Base-by-base conservation (phyloP, 1,140 invertebrate genomes). In the Drosophila eugracilis region DNA sequence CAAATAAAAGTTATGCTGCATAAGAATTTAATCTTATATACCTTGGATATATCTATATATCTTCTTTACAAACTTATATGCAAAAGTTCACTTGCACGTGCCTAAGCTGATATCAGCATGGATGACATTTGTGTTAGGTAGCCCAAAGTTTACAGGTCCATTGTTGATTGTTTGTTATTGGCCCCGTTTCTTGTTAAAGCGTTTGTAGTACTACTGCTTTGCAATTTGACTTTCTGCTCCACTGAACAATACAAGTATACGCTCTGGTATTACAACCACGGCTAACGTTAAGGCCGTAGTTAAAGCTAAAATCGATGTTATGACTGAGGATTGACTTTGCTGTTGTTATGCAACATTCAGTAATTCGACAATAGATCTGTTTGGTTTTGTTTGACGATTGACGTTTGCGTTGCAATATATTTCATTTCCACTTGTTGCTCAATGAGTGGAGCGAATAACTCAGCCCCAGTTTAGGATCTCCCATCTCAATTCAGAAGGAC, bases 61-160 rank as follows among this genome's bases (percentile, higher is more conserved):
- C n/a, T n/a, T n/a, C n/a, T n/a, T n/a, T n/a, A n/a, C n/a, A n/a
- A n/a, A n/a, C n/a, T n/a, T n/a, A n/a, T n/a, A n/a, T n/a, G n/a
- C n/a, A n/a, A n/a, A n/a, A n/a, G n/a, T n/a, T n/a, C n/a, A n/a
- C n/a, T n/a, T n/a, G n/a, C 83, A 88, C 84, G 84, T 88, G 78
- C 78, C 83, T 75, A 60, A 62, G 47, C 62, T 17, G 55, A 54
- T 41, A 49, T 49, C 47, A 32, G 37, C 53, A 47, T 41, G 49
- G 59, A 74, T 88, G 83, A 85, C 63, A 85, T 86, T 84, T 84
- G 66, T 86, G 80, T 81, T 77, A 60, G 73, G 19, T 57, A 57
- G 55, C 63, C 57, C 59, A 50, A 57, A 77, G 30, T 59, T 58
- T 19, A 57, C 63, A 78, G 77, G 41, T n/a, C 48, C 17, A 17